Percentiles rank a stretch among this genome's conserved stretches.
Evolutionary conservation across 2,888 invertebrate genomes (phyloP).

Genomic region (Perizoma flavofasciatum): DNA sequence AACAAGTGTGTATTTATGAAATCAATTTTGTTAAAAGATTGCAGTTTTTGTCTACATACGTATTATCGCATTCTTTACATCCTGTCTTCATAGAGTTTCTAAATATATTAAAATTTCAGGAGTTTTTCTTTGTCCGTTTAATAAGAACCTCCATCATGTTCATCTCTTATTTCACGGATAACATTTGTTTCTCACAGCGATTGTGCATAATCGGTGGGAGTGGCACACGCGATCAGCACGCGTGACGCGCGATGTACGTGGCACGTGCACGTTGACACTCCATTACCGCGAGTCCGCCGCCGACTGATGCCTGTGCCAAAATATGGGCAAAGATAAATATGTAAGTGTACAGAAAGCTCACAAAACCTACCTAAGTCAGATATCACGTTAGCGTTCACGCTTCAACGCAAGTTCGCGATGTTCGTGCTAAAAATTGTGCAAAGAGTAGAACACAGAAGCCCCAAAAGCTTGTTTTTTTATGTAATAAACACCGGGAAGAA

Average conservation of each 20-base stretch:
- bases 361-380: neutral
- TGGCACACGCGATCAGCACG: slow-evolving; percentile 53
- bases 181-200: slow-evolving; percentile 63
- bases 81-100: too few species aligned
- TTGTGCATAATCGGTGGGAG: slow-evolving; percentile 79
- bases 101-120: too few species aligned
- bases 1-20: slow-evolving; percentile 13
- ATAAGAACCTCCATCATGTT: neutral
- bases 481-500: neutral
- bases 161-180: slow-evolving; percentile 20
- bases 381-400: neutral
- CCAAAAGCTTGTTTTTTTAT: neutral
- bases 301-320: slow-evolving; percentile 53
- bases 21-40: slow-evolving; percentile 14
- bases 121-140: neutral
- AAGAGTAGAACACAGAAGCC: neutral
- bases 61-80: too few species aligned
- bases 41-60: too few species aligned
- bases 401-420: neutral
- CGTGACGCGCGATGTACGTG: slow-evolving; percentile 45
- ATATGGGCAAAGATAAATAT: slow-evolving; percentile 49
- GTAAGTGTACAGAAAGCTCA: slow-evolving; percentile 9
- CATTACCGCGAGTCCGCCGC: slow-evolving; percentile 71
- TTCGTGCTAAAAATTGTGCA: slow-evolving; percentile 3
- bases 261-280: slow-evolving; percentile 64